phyloP scores from a whole-genome alignment of 2,888 invertebrate species.

The Drosophila falleni region DNA sequence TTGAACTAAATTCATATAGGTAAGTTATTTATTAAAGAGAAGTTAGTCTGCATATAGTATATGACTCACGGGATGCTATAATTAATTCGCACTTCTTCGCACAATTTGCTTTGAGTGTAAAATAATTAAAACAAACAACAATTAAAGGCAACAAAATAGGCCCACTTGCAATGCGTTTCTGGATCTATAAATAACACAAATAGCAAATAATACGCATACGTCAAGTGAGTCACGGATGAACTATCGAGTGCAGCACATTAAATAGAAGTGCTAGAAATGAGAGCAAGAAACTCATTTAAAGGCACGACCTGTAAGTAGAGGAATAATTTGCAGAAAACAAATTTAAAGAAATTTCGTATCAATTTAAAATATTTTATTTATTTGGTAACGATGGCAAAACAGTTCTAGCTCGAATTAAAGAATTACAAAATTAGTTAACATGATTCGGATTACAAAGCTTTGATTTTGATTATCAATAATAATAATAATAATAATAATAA shows the following conservation, averaged over 20 bases:
- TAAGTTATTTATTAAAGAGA: background rate
- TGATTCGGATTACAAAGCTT: no score
- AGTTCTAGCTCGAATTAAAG: no score
- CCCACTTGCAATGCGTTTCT: constrained; percentile 18
- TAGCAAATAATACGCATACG: constrained; percentile 47
- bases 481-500: no score
- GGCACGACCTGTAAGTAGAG: background rate
- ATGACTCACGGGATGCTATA: constrained; percentile 51
- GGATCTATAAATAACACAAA: constrained; percentile 39
- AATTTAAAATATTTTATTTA: no score
- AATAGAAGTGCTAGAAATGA: background rate
- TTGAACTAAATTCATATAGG: background rate
- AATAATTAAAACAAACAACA: constrained; percentile 17
- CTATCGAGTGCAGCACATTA: background rate
- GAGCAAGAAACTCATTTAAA: background rate
- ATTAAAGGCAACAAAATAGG: constrained; percentile 37
- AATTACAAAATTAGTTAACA: no score
- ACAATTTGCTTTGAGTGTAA: constrained; percentile 10
- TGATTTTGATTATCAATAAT: no score
- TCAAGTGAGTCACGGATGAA: constrained; percentile 37
- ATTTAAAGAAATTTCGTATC: background rate
- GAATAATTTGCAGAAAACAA: background rate
- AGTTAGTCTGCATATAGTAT: background rate
- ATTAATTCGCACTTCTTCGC: constrained; percentile 35
- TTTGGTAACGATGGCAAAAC: no score